Evolutionary conservation across 1,140 invertebrate species (phyloP), one percentile per base, ranked within the genome.

Genomic region (Ptiloglossa arizonensis): DNA sequence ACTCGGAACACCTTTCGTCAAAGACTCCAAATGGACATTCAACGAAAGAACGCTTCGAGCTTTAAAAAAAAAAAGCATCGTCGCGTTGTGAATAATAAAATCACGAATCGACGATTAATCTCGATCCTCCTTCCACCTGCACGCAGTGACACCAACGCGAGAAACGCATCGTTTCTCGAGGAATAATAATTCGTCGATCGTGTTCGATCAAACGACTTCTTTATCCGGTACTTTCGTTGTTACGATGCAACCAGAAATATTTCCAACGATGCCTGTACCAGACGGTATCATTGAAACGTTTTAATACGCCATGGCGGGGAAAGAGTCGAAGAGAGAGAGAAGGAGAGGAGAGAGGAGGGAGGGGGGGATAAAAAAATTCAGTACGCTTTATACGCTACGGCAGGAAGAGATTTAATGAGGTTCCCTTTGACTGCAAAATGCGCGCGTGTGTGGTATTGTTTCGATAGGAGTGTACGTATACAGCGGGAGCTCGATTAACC

Each of bases 401-500:
- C 32, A 35, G 59, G 32, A 62, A 62, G 35, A 62, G 59, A 41
- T 62, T 62, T 62, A 62, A 62, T 62, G 59, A 62, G 59, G 35
- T 41, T 62, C 59, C 35, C 59, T 62, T 62, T 62, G 59, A 62
- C 59, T 62, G 59, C n/a, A 41, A 62, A 41, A 62, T 41, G 35
- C 35, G 32, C 35, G 35, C 59, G 35, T 35, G 59, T 24, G 59
- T 41, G 11, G 59, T 41, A 62, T 62, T 35, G 35, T 41, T 22
- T 35, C 59, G 59, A 62, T 62, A 22, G 35, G n/a, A 44, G 59
- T 35, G 32, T 44, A n/a, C n/a, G n/a, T 35, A 8, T 41, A 41
- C 41, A 24, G n/a, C 11, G 32, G 48, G 46, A 68, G 27, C 66
- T 52, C 50, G 66, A 38, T 68, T 68, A 68, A 50, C 22, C 66